Base-by-base conservation (phyloP, 2,888 invertebrate genomes). In the Napeogenes sylphis region DNA sequence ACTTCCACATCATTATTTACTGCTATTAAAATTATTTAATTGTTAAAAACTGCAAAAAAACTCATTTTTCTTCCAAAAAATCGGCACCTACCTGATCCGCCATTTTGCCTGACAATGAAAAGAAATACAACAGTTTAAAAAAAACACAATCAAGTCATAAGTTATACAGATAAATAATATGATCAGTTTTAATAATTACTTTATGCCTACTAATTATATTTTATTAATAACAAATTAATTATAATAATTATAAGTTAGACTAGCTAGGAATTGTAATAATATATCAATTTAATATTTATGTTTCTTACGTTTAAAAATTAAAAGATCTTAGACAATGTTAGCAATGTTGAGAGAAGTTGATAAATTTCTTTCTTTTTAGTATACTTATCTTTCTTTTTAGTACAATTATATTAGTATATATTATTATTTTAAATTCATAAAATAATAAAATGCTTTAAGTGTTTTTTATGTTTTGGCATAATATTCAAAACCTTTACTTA, bases 71-170 rank as follows among this genome's bases (percentile, higher is more conserved):
- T 70, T 57, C 42, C 56, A 67, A 67, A 79, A 82, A 78, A 71
- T 78, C 76, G 73, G 77, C 77, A 92, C 93, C 82, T 93, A 95
- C 95, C 94, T 95, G 95, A 88, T 95, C 95, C 91, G 95, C 95
- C 95, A 95, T 95, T 85, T 94, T 94, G 93, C 87, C 91, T 86
- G 87, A 87, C 77, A 87, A 85, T 78, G 87, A 89, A 91, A 92
- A 92, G 92, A 87, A 83, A 65, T 75, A 55, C 21, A n/a, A 56
- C 60, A 60, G 53, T 21, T 60, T 56, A 47, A 51, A 51, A 30
- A 51, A 30, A 13, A 6, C 30, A 51, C 51, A 8, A 51, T 51
- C 21, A 51, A 55, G 14, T 13, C 47, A 51, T 35, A 12, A 30
- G 4, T 1, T 3, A 4, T n/a, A 51, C 47, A 12, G 30, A 33